phyloP scores from a whole-genome alignment of 1,140 invertebrate genomes.

The Goniozus legneri region DNA sequence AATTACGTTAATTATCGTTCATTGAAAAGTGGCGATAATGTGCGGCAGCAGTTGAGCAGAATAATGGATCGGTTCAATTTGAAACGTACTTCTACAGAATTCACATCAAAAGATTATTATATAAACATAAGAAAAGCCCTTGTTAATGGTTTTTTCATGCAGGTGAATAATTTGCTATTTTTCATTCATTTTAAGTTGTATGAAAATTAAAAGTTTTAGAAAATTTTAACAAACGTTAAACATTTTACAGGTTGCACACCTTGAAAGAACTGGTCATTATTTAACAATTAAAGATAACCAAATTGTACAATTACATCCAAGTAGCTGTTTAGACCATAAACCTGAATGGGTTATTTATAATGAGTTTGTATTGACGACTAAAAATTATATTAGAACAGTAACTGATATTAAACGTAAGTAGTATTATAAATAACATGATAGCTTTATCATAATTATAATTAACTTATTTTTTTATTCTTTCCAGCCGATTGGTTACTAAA shows the following conservation, averaged over 20 bases:
- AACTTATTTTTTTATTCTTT: constrained; percentile 36
- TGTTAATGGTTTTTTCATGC: constrained; percentile 99
- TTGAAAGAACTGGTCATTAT: constrained; percentile 95
- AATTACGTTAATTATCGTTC: constrained; percentile 99
- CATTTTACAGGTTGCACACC: constrained; percentile 76
- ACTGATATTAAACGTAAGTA: constrained; percentile 96
- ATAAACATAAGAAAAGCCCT: constrained; percentile 97
- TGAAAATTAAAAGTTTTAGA: no score
- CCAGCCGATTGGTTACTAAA: constrained; percentile 91
- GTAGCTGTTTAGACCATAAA: constrained; percentile 97
- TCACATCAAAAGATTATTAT: constrained; percentile 98
- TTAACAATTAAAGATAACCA: constrained; percentile 99
- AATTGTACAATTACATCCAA: constrained; percentile 97
- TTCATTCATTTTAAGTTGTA: constrained; percentile 7
- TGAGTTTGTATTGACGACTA: constrained; percentile 98
- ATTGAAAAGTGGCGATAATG: constrained; percentile 89
- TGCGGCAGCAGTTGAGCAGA: constrained; percentile 75
- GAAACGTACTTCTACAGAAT: constrained; percentile 94
- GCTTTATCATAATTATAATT: constrained; percentile 10
- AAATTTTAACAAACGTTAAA: not conserved
- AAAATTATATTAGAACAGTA: constrained; percentile 98
- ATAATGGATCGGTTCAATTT: constrained; percentile 93
- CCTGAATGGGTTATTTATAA: constrained; percentile 99
- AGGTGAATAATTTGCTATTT: constrained; percentile 72
- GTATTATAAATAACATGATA: constrained; percentile 16